phyloP scores from a whole-genome alignment of 1,140 invertebrate genomes.

The Cotesia glomerata region DNA sequence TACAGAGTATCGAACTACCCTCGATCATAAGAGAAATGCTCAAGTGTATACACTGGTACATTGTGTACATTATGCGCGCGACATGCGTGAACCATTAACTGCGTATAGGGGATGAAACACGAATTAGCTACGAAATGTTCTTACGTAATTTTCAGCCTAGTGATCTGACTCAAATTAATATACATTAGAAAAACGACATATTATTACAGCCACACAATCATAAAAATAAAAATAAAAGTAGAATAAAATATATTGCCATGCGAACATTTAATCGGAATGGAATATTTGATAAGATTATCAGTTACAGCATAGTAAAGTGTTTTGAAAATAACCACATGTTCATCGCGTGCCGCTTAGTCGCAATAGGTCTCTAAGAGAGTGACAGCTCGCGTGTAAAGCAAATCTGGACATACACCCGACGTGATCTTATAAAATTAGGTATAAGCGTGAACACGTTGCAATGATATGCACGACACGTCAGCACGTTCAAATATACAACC shows the following conservation, averaged over 20 bases:
- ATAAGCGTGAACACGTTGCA: conserved; percentile 26
- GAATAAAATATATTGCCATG: no score
- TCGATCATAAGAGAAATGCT: conserved; percentile 11
- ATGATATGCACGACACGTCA: conserved; percentile 38
- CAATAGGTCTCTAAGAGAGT: neutral
- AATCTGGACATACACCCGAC: conserved; percentile 4
- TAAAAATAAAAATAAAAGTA: neutral
- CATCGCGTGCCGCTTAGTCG: conserved; percentile 8
- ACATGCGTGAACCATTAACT: conserved; percentile 28
- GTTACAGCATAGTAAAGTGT: neutral
- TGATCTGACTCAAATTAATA: conserved; percentile 2
- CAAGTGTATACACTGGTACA: conserved; percentile 5
- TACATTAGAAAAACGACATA: neutral
- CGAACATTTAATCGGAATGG: neutral
- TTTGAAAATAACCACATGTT: neutral
- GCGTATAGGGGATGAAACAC: conserved; percentile 18
- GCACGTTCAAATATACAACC: conserved; percentile 24
- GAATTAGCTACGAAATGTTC: conserved; percentile 8
- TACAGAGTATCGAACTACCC: conserved; percentile 8
- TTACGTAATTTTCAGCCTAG: conserved; percentile 6
- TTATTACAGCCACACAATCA: no score
- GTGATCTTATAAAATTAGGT: conserved; percentile 20
- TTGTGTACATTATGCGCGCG: conserved; percentile 15
- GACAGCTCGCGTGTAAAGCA: conserved; percentile 17
- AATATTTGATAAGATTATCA: neutral